Evolutionary conservation across 2,888 invertebrate genomes (phyloP).

Genomic region (Polyommatus icarus): DNA sequence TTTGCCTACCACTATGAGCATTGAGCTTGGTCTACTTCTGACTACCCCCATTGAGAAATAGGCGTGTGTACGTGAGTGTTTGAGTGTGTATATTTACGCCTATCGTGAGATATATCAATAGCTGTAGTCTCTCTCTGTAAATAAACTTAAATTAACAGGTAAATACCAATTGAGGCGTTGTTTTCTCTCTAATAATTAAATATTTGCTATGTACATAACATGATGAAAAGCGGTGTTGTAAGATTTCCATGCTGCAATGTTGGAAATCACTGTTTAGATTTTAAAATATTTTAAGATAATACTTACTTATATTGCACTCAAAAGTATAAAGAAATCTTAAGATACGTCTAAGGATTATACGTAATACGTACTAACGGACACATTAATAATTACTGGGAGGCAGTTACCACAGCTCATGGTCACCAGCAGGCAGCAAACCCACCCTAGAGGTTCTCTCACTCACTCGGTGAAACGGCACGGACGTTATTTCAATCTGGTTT

Average conservation of each 20-base stretch:
- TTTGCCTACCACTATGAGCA: background rate
- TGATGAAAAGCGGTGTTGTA: background rate
- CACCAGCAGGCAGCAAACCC: no score
- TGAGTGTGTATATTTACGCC: background rate
- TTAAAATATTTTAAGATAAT: no score
- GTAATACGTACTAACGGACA: no score
- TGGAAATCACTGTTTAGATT: no score
- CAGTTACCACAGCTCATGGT: no score
- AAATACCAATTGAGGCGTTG: conserved; percentile 5
- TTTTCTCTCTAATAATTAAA: conserved; percentile 25
- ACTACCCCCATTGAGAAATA: background rate
- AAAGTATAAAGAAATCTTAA: no score
- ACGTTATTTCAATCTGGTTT: no score
- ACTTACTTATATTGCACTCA: no score
- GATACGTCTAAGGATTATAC: no score
- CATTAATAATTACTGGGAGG: no score
- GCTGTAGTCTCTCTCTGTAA: background rate
- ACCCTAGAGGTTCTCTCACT: no score
- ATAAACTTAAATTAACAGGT: conserved; percentile 22
- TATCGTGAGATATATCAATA: conserved; percentile 13
- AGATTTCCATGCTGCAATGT: background rate
- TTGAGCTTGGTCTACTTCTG: background rate
- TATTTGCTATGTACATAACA: conserved; percentile 19
- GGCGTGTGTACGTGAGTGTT: background rate
- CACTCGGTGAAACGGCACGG: no score